Evolutionary conservation across 2,888 invertebrate species (phyloP).

Genomic region (Gasteruption jaculator): DNA sequence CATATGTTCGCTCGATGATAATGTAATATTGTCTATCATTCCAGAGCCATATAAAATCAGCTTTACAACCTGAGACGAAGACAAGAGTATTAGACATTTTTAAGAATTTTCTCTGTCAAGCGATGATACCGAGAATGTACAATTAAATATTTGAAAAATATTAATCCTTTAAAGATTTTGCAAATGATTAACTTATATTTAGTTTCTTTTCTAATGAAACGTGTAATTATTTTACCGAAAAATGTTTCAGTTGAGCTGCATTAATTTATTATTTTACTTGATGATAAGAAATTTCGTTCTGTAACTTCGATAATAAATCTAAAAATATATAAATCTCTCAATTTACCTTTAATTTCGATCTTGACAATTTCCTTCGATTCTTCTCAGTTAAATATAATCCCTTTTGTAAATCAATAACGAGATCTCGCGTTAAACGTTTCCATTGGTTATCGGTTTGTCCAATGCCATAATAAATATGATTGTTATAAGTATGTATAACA

Average conservation of each 20-base stretch:
- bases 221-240: too few species aligned
- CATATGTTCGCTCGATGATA: constrained; percentile 81
- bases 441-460: constrained; percentile 63
- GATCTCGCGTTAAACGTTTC: constrained; percentile 79
- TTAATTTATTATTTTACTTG: too few species aligned
- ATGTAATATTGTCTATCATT: constrained; percentile 70
- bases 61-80: constrained; percentile 55
- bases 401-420: constrained; percentile 88
- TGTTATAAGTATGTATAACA: constrained; percentile 69
- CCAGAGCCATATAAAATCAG: constrained; percentile 70
- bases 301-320: background rate
- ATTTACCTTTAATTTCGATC: constrained; percentile 66
- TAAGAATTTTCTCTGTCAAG: too few species aligned
- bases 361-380: constrained; percentile 65
- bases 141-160: background rate
- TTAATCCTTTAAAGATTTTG: too few species aligned
- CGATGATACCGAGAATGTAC: background rate
- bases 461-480: constrained; percentile 81
- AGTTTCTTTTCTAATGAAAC: too few species aligned
- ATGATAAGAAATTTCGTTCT: too few species aligned
- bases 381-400: constrained; percentile 69
- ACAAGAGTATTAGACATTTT: background rate
- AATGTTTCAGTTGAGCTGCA: too few species aligned
- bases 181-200: too few species aligned
- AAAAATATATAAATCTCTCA: background rate